Base-by-base conservation (phyloP, 2,113 vertebrate species). In the Mormoops blainvillei region DNA sequence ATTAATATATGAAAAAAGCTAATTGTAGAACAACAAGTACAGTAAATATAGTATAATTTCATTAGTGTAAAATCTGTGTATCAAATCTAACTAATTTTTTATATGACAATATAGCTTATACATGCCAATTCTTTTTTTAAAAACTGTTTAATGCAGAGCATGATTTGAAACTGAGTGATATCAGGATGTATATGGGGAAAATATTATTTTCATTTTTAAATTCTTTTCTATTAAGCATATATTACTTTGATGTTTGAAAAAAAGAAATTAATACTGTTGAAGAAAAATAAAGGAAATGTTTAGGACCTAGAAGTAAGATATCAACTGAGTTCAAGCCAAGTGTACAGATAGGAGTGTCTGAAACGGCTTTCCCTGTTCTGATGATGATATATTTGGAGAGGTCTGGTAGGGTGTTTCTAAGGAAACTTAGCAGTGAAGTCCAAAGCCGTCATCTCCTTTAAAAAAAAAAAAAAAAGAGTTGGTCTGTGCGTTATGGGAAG, bases 371-470 rank as follows among this genome's bases (percentile, higher is more conserved):
- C 45, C 73, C 84, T n/a, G 76, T 93, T 82, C 73, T 87, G 94
- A 76, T 74, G 82, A 78, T 95, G 76, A 85, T 81, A 58, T 87
- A 83, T 90, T 76, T 95, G 61, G 87, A 95, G 83, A 96, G 78
- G 45, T 58, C 83, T 83, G 67, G 26, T 48, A 86, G 84, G 74
- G 43, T 96, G 89, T 97, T 96, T 93, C 95, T 82, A 84, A 94
- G 95, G 96, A 96, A 96, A 97, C 24, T 92, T 28, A 93, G 86
- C 54, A 95, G 48, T 26, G 28, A 96, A 95, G 65, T 85, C 87
- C 94, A 61, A 96, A 95, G 87, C 65, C 5, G 2, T 92, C 91
- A 94, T 89, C 54, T 94, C 76, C 50, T 43, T 80, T 11, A 83
- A 74, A 9, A 86, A 58, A 71, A 89, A 74, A 76, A 63, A 33